Evolutionary conservation across 2,113 vertebrate species (phyloP), one percentile per base, ranked within the genome.

Genomic region (Lucifuga dentata): DNA sequence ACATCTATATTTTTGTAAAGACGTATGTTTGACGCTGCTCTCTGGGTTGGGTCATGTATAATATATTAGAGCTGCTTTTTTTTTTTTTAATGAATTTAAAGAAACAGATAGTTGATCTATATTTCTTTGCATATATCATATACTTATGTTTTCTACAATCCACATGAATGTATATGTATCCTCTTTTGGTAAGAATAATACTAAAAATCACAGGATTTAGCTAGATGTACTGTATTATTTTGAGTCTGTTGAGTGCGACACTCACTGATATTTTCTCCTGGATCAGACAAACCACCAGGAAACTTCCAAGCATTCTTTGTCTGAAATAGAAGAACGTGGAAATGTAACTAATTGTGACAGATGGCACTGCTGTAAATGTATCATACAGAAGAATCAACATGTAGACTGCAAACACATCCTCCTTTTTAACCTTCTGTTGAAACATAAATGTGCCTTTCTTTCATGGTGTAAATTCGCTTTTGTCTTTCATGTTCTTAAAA

Each of bases 221-320:
- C 26, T 76, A 38, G 23, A 81, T 39, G 69, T 87, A 76, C 76
- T 81, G 69, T 76, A 74, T 64, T 49, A 24, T 36, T 44, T 62
- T 19, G n/a, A n/a, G n/a, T 75, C 38, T 46, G 35, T 21, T 33
- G 52, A 67, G 59, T n/a, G 10, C 7, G 49, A 68, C 53, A 93
- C 95, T 93, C 75, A 99, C 97, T 95, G 0, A 98, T 95, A 68
- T 97, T 95, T 92, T 98, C 97, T 52, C 94, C 95, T 3, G 93
- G 95, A 78, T 99, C 94, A 20, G 96, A 95, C 72, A 98, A 83
- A 21, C 96, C 97, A 43, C 98, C 98, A 44, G 98, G 97, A 83
- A 99, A 96, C 76, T 98, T 99, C 97, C 97, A 99, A 3, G 91
- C 91, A 0, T 96, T 97, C 82, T 84, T 77, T 17, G 90, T 91